Base-by-base conservation (phyloP, 2,888 invertebrate species). In the Zygothrica quintamaculata region DNA sequence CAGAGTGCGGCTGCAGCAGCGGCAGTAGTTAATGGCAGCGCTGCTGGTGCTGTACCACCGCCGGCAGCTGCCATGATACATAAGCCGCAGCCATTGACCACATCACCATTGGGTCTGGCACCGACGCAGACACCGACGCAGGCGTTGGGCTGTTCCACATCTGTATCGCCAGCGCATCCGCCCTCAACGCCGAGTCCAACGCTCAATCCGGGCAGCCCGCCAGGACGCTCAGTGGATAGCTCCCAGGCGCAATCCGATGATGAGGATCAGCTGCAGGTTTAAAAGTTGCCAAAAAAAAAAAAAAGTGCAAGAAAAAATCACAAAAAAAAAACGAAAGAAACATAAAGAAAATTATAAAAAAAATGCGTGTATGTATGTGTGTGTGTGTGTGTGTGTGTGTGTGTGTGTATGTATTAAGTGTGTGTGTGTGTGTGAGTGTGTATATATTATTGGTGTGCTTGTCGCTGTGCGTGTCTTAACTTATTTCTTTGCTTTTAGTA, bases 211-310 rank as follows among this genome's bases (percentile, higher is more conserved):
- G 91, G 91, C 34, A 91, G 91, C 78, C 91, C 91, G 52, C 91
- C 91, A 0, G 91, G 91, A 0, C 88, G 91, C 18, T 91, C 91
- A 7, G 79, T 84, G 13, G 91, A 91, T 66, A 91, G 91, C 51
- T 90, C 89, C 53, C 90, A 89, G 77, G 87, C 88, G 33, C 90
- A 89, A 51, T 90, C 90, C 48, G 91, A 91, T 50, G 91, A 91
- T 9, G 91, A 91, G 57, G 91, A 91, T 71, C 90, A 91, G 58
- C 89, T 91, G 71, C 90, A 91, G 79, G 91, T 91, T 77, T 91
- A 88, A n/a, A 90, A 86, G 58, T 12, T 16, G 9, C 26, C 50
- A 51, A 42, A 40, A 26, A n/a, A n/a, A n/a, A n/a, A n/a, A n/a
- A n/a, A n/a, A n/a, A 29, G 29, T 9, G 9, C 29, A 29, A 29